Conservation (phyloP, 2,888 invertebrate genomes). For the Drosophila emarginata region DNA sequence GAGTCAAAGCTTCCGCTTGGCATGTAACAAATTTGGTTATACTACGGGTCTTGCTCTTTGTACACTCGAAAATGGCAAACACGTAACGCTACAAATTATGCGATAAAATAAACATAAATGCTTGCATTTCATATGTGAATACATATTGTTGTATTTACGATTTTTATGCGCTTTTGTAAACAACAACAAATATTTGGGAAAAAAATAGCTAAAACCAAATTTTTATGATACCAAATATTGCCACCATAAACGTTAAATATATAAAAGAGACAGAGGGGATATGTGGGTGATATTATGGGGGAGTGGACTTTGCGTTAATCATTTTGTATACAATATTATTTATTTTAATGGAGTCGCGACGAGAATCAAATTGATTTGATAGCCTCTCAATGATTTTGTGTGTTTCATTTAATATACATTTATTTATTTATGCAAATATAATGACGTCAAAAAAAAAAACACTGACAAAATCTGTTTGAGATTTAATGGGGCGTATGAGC, state of each 20-base stretch:
- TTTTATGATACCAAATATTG: conserved; percentile 53
- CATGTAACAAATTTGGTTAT: conserved; percentile 5
- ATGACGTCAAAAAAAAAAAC: conserved; percentile 66
- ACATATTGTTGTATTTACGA: conserved; percentile 40
- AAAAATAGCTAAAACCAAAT: conserved; percentile 27
- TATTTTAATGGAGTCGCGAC: conserved; percentile 48
- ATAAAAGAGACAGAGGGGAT: neutral
- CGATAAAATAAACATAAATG: conserved; percentile 63
- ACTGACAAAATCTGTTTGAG: conserved; percentile 20
- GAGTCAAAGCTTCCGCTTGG: conserved; percentile 13
- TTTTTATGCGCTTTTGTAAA: conserved; percentile 47
- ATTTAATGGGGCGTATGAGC: conserved; percentile 13
- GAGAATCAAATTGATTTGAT: conserved; percentile 58
- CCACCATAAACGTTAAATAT: conserved; percentile 8
- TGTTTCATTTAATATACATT: conserved; percentile 1
- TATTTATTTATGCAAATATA: conserved; percentile 51
- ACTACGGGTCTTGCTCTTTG: conserved; percentile 6
- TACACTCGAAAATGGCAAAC: conserved; percentile 16
- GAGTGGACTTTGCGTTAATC: conserved; percentile 52
- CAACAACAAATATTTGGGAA: conserved; percentile 35
- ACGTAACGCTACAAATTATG: conserved; percentile 59
- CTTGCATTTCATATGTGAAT: conserved; percentile 32
- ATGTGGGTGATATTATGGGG: conserved; percentile 23
- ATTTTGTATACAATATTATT: conserved; percentile 56
- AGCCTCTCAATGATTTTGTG: conserved; percentile 26